phyloP scores from a whole-genome alignment of 2,113 vertebrate species.

The Labeo catla region DNA sequence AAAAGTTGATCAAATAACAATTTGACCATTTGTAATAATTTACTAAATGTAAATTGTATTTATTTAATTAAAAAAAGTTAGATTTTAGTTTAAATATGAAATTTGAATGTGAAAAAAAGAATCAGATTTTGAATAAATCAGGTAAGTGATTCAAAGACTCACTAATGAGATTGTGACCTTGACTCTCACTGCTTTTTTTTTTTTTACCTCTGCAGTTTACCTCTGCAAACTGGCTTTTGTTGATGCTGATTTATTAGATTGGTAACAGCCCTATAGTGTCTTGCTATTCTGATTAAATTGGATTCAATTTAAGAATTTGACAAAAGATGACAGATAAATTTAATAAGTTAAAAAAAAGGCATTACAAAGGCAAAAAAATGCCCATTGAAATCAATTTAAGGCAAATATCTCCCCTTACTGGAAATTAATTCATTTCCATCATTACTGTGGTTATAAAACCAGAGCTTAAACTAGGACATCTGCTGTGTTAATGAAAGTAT shows the following conservation, averaged over 20 bases:
- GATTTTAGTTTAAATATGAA: background rate
- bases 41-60: background rate
- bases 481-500: constrained; percentile 1
- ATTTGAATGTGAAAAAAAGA: background rate
- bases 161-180: background rate
- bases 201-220: background rate
- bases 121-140: background rate
- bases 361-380: background rate
- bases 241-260: background rate
- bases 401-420: background rate
- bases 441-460: background rate
- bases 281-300: background rate
- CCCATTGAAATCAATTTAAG: background rate
- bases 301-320: background rate
- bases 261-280: background rate
- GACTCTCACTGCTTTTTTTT: background rate
- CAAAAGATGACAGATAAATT: background rate
- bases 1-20: background rate
- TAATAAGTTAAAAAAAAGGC: background rate
- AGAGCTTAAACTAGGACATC: background rate
- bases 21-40: no score
- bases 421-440: background rate
- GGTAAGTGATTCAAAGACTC: background rate
- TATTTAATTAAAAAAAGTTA: background rate
- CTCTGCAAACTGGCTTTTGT: background rate